Evolutionary conservation across 2,113 vertebrate species (phyloP), one percentile per base, ranked within the genome.

Genomic region (Panthera uncia): DNA sequence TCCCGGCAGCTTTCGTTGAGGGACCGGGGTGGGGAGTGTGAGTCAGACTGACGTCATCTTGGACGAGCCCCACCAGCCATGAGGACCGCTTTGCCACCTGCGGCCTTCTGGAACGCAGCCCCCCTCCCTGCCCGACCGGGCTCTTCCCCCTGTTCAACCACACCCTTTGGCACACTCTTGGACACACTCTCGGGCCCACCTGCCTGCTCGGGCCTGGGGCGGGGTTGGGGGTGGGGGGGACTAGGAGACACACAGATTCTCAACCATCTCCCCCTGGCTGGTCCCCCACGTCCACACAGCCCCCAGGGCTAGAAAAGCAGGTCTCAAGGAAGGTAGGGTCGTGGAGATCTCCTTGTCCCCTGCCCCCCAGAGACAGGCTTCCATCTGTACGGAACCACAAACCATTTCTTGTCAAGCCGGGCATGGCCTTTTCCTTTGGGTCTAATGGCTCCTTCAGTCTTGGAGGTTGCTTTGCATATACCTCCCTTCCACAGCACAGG

Each of bases 191-290:
- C 0, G 25, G 38, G 73, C 13, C 73, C 73, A 8, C 25, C 12
- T 27, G 73, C 41, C 27, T 29, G 73, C 41, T 41, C 23, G 13
- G 73, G 38, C 25, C 41, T 76, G 14, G 41, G 29, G 45, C 7
- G 45, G 45, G 45, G 45, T 1, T 45, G 45, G 45, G 45, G 45
- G 45, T 9, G 41, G 25, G 7, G 6, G 0, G 25, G 73, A 45
- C 71, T 41, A 38, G 23, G 71, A 41, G 36, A 27, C 36, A 7
- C n/a, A 68, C 4, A 5, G 11, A 41, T 74, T 14, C 71, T 12
- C 41, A 3, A 14, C 23, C 38, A 7, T 27, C 25, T 11, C 13
- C 38, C 36, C 36, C 11, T 0, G 21, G 11, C 36, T 0, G 21
- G 36, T 7, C 21, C 36, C 65, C n/a, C n/a, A 4, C n/a, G 10